Evolutionary conservation across 2,888 invertebrate species (phyloP), one percentile per base, ranked within the genome.

Genomic region (Synergus japonicus): DNA sequence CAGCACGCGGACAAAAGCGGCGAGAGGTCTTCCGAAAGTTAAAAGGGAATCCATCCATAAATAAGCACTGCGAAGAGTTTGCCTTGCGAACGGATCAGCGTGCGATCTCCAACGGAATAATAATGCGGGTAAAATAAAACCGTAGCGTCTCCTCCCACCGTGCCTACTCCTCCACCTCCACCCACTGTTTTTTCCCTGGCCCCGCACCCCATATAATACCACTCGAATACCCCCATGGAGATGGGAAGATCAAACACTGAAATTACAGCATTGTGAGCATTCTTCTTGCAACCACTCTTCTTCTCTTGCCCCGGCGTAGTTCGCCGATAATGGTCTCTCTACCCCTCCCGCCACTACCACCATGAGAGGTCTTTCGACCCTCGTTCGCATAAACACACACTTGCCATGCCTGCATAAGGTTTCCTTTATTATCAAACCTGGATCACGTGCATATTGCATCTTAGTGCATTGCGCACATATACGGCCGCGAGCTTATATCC

Each of bases 71-170:
- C 79, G 81, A 78, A 86, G 85, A 87, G 87, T 87, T 88, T 85
- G 87, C 87, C 87, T 87, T 86, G 85, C 79, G 81, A 84, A 88
- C 88, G 89, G 89, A 91, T 91, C 91, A 86, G 89, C 87, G 90
- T 88, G 91, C 91, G 87, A 91, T 91, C 91, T 91, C 88, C 90
- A 92, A 92, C 91, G 88, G 91, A 91, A 92, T 91, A 91, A 91
- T 91, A 92, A 92, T 91, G 91, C 90, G 90, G 89, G 89, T 90
- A 87, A 90, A 92, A 91, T 91, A 92, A 91, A 91, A 91, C 90
- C 87, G 81, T 73, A 83, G 86, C 81, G 81, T 79, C 84, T 73
- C 65, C 79, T 76, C 60, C 73, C 77, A 78, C 77, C 76, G 79
- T 15, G 18, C 85, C 84, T 79, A 60, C 67, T 77, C 54, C 65